These are phyloP conservation scores for Anagrus nilaparvatae DNA, from an alignment of 1,140 invertebrate species.

Conservation along the genomic window DNA sequence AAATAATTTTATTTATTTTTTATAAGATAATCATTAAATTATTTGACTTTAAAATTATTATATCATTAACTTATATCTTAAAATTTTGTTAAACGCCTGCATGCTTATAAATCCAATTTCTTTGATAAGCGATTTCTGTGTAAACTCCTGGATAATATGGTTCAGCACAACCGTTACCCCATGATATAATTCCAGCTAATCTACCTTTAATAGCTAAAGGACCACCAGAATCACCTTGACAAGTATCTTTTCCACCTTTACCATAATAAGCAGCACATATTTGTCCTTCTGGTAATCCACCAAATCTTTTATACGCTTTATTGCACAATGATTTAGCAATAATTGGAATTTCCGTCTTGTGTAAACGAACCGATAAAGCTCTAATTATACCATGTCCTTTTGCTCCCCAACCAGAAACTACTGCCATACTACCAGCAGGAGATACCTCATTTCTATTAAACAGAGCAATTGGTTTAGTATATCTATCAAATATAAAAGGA, in stretches of 20 bases:
- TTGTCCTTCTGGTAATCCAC: background rate
- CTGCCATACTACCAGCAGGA: background rate
- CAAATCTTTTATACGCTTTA: background rate
- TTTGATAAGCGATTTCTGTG: background rate
- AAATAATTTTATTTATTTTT: too few species aligned
- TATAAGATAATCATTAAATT: too few species aligned
- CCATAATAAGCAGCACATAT: background rate
- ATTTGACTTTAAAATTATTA: too few species aligned
- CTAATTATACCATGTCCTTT: background rate
- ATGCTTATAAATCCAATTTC: background rate
- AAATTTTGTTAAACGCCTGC: background rate
- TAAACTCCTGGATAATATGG: background rate
- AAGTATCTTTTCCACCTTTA: background rate
- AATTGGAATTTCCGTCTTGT: background rate
- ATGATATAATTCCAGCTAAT: background rate
- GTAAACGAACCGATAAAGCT: background rate
- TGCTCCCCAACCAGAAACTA: background rate
- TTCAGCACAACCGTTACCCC: background rate
- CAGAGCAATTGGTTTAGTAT: too few species aligned
- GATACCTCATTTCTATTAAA: background rate
- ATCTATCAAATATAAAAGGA: too few species aligned
- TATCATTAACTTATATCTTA: background rate
- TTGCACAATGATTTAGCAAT: background rate
- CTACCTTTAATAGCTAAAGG: background rate
- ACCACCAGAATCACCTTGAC: conserved; percentile 2